A percentile compares a stretch with the other conserved stretches of the same genome.
These are phyloP conservation scores for Siniperca knerii DNA, from an alignment of 2,113 vertebrate species.

Conservation along the genomic window DNA sequence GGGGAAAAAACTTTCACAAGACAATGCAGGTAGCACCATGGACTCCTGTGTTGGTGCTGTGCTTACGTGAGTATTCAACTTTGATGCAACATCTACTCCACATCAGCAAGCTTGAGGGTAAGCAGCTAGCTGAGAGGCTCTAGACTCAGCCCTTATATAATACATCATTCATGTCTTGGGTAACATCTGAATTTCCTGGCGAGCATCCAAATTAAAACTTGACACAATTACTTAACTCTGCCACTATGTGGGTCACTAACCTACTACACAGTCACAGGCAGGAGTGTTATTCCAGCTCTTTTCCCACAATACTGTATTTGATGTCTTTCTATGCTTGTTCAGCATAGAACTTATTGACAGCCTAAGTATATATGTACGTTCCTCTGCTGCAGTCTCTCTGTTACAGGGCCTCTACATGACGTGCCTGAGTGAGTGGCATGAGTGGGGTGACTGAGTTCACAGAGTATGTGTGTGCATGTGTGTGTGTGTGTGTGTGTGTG, in stretches of 20 bases:
- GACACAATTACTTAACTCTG: constrained; percentile 22
- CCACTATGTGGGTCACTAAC: constrained; percentile 17
- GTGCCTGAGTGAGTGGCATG: constrained; percentile 48
- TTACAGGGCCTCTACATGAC: constrained; percentile 41
- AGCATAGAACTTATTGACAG: constrained; percentile 66
- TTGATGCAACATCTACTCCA: background rate
- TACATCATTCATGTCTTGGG: background rate
- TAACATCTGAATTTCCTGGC: background rate
- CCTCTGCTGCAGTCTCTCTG: constrained; percentile 44
- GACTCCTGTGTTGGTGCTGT: background rate
- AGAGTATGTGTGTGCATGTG: constrained; percentile 28
- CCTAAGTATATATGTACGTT: constrained; percentile 49
- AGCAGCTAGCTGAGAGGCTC: constrained; percentile 2
- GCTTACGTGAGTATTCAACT: background rate
- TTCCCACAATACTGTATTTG: constrained; percentile 39
- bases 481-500: constrained; percentile 9
- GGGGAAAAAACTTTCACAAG: background rate
- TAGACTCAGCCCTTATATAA: background rate
- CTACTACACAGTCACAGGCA: constrained; percentile 13
- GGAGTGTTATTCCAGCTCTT: constrained; percentile 5
- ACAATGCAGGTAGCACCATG: background rate
- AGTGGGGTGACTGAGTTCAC: constrained; percentile 73
- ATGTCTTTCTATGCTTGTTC: constrained; percentile 58
- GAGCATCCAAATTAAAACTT: constrained; percentile 42
- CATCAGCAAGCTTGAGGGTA: constrained; percentile 2